Evolutionary conservation across 1,140 invertebrate genomes (phyloP), one percentile per base, ranked within the genome.

Genomic region (Sminthurinus signatus): DNA sequence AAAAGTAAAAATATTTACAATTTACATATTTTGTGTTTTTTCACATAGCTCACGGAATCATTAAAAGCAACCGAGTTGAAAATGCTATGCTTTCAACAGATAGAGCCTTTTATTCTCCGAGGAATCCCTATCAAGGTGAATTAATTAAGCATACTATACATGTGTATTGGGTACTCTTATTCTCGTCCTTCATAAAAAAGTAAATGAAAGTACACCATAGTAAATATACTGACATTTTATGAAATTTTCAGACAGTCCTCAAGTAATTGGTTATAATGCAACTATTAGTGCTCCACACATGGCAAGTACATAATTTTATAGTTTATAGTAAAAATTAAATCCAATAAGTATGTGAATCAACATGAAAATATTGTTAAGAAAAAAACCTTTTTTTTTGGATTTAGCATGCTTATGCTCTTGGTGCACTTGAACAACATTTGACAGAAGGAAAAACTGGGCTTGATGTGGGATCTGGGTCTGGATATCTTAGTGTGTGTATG

Each of bases 201-300:
- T 48, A 48, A n/a, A n/a, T n/a, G n/a, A n/a, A n/a, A n/a, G n/a
- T n/a, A n/a, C n/a, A n/a, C n/a, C n/a, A n/a, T n/a, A n/a, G n/a
- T n/a, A n/a, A n/a, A n/a, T n/a, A n/a, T n/a, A n/a, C n/a, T n/a
- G n/a, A n/a, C n/a, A n/a, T n/a, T n/a, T 48, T n/a, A 25, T 5
- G 8, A 48, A 10, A n/a, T 98, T 96, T 73, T 82, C 36, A 44
- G 70, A 71, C 80, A 83, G 89, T 36, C 94, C 94, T 0, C 93
- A 93, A 77, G 81, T 83, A 36, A 93, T 93, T 73, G 90, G 90
- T 43, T 91, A 82, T 76, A 87, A 88, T 43, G 95, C 93, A 2
- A 98, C 95, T 1, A 98, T 98, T 59, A 94, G 91, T 82, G 96
- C 95, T 60, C 95, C 96, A 51, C 96, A 98, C 79, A 99, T 98